Base-by-base conservation (phyloP, 2,797 vertebrate species). In the Tarsius wallacei region DNA sequence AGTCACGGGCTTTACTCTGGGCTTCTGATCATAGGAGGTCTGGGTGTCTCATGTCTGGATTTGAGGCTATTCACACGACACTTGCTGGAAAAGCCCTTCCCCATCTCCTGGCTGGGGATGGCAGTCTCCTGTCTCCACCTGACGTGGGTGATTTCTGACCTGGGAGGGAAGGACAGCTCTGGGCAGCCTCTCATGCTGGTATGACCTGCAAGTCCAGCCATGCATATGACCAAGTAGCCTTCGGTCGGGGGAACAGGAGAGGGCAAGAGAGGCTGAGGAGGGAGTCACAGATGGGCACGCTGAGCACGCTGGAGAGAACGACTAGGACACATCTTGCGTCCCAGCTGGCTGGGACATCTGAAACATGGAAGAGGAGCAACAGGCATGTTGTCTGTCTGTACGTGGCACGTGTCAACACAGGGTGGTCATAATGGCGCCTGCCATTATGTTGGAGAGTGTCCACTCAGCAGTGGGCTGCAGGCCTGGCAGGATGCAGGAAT, bases 391-490 rank as follows among this genome's bases (percentile, higher is more conserved):
- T 0, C 0, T 7, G 31, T 77, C 63, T 68, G 2, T 11, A 2
- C 2, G 17, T 5, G 42, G 80, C 22, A 12, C 9, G 2, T 16
- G 6, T 42, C 36, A 21, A 13, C 14, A 2, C 15, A 5, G 51
- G 53, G 4, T 51, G 61, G 11, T 63, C 33, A 2, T 5, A 11
- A 17, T 0, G 7, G 15, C 66, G 1, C 17, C 49, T 12, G 49
- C 47, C 7, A 2, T 19, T 1, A 4, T 10, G 57, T 47, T 28
- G 78, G 36, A 64, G 24, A 19, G 16, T 1, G 0, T 13, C 15
- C 0, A 2, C 68, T 17, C 9, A 3, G 61, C 0, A 0, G 15
- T 3, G 14, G 15, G 14, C 76, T 8, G 2, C 0, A 0, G 14
- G 87, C 76, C 17, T 28, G 4, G 24, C 42, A 6, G 74, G 16